phyloP scores from a whole-genome alignment of 2,888 invertebrate species.

The Diarsia dahlii region DNA sequence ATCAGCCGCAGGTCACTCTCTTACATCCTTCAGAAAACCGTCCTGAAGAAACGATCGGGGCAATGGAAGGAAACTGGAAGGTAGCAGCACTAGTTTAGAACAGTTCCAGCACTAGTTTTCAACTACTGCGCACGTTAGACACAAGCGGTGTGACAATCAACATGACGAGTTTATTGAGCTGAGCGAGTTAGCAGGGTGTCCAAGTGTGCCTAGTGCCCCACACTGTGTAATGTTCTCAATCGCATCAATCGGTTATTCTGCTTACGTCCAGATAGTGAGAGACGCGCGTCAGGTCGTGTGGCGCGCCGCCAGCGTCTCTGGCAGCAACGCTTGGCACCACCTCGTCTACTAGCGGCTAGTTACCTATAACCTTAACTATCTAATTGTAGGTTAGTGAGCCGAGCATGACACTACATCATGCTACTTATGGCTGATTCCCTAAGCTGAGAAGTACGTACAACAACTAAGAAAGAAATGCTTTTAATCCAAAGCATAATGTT shows the following conservation, averaged over 20 bases:
- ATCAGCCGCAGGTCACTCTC: neutral
- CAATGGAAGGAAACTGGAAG: neutral
- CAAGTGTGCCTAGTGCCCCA: neutral
- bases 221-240: neutral
- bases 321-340: slow-evolving; percentile 28
- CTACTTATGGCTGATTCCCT: neutral
- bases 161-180: neutral
- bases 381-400: neutral
- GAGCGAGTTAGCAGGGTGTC: neutral
- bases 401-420: neutral
- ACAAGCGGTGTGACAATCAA: too few relatives aligned
- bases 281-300: slow-evolving; percentile 18
- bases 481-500: neutral
- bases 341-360: neutral
- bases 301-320: slow-evolving; percentile 34
- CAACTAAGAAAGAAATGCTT: neutral
- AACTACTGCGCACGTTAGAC: neutral
- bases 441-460: neutral
- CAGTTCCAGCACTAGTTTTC: neutral
- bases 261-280: neutral
- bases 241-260: slow-evolving; percentile 20
- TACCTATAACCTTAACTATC: too few relatives aligned
- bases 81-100: neutral
- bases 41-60: neutral
- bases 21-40: neutral